phyloP scores from a whole-genome alignment of 2,797 vertebrate species.

The Etheostoma perlongum region DNA sequence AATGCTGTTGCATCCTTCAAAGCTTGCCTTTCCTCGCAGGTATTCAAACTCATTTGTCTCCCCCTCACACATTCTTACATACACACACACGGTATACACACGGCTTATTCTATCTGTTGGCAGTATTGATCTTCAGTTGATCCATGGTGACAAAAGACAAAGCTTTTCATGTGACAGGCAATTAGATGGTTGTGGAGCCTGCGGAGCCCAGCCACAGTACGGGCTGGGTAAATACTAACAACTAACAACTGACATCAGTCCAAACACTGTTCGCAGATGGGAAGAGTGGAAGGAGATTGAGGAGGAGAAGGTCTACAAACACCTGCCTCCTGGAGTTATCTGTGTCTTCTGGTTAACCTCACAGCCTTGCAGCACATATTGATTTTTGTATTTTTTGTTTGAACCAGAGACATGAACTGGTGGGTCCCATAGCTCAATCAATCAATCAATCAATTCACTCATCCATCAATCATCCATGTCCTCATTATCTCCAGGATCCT shows the following conservation, averaged over 20 bases:
- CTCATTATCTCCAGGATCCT: slow-evolving; percentile 24
- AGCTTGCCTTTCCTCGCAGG: slow-evolving; percentile 56
- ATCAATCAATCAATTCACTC: slow-evolving; percentile 42
- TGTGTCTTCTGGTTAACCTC: slow-evolving; percentile 30
- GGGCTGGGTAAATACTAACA: slow-evolving; percentile 52
- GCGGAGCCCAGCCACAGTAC: slow-evolving; percentile 34
- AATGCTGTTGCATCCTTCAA: slow-evolving; percentile 65
- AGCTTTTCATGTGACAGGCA: slow-evolving; percentile 82
- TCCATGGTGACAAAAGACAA: slow-evolving; percentile 78
- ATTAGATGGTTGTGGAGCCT: slow-evolving; percentile 70
- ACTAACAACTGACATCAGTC: slow-evolving; percentile 3
- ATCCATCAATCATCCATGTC: slow-evolving; percentile 49
- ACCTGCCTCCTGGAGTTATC: slow-evolving; percentile 9
- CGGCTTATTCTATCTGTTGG: slow-evolving; percentile 50
- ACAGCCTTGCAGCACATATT: slow-evolving; percentile 34
- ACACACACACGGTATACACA: slow-evolving; percentile 12
- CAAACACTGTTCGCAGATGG: slow-evolving; percentile 15
- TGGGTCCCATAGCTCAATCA: slow-evolving; percentile 32
- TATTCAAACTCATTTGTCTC: slow-evolving; percentile 67
- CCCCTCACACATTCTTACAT: background rate
- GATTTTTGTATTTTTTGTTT: slow-evolving; percentile 69
- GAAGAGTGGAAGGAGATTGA: slow-evolving; percentile 17
- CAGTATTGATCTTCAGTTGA: slow-evolving; percentile 77
- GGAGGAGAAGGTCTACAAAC: slow-evolving; percentile 17
- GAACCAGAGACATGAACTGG: slow-evolving; percentile 44